phyloP scores from a whole-genome alignment of 2,797 vertebrate species.

The Sebastes itinus region DNA sequence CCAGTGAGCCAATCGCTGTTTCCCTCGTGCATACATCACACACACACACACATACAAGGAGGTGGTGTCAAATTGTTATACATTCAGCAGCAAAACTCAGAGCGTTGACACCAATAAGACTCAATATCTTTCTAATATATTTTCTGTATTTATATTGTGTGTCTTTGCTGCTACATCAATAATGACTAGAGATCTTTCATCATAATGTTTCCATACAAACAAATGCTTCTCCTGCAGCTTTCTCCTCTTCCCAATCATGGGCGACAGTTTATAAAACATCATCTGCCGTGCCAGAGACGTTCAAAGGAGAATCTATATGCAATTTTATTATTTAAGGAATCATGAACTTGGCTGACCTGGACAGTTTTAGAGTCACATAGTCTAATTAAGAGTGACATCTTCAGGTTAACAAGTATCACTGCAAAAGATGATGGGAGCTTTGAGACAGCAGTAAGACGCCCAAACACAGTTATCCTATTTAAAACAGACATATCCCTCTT shows the following conservation, averaged over 20 bases:
- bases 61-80: background rate
- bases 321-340: background rate
- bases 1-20: constrained; percentile 1
- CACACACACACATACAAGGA: background rate
- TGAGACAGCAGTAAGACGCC: background rate
- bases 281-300: background rate
- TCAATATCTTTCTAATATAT: too few species aligned
- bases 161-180: background rate
- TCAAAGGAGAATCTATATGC: background rate
- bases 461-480: background rate
- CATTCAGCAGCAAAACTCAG: background rate
- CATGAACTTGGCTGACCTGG: background rate
- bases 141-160: background rate
- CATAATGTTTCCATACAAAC: background rate
- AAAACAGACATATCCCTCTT: background rate
- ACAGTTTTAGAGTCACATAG: background rate
- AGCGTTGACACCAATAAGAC: background rate
- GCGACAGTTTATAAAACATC: background rate
- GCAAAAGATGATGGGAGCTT: background rate
- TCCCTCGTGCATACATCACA: constrained; percentile 8
- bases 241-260: background rate
- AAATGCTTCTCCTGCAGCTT: background rate
- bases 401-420: constrained; percentile 56
- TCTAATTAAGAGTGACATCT: constrained; percentile 60
- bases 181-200: background rate